Percentiles rank a stretch among this genome's conserved stretches.
Conservation (phyloP, 2,888 invertebrate species). For the Mesodorylaimus sp. region DNA sequence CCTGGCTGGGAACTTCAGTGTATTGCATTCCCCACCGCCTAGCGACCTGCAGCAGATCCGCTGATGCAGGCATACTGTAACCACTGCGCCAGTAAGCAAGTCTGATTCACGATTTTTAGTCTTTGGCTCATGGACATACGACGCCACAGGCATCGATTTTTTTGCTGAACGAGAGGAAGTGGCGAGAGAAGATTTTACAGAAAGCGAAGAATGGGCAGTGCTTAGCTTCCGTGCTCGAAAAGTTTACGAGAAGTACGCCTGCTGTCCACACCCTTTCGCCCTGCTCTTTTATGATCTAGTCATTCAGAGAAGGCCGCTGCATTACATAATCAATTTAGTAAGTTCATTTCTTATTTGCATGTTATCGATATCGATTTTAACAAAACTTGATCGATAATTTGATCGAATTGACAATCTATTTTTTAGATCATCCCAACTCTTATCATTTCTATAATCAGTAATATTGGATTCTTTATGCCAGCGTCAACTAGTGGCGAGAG, state of each 20-base stretch:
- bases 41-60: too few species aligned
- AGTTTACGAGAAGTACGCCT: conserved; percentile 17
- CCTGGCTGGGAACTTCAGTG: too few species aligned
- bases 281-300: conserved; percentile 20
- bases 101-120: too few species aligned
- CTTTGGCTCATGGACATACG: conserved; percentile 10
- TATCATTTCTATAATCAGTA: conserved; percentile 7
- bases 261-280: conserved; percentile 28
- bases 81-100: too few species aligned
- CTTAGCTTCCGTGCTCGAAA: conserved; percentile 4
- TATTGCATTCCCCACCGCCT: too few species aligned
- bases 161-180: neutral
- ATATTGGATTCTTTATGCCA: conserved; percentile 15
- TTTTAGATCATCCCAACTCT: conserved; percentile 22
- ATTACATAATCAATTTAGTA: conserved; percentile 19
- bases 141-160: conserved; percentile 8
- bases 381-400: too few species aligned
- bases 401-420: too few species aligned
- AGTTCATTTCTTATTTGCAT: too few species aligned
- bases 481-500: conserved; percentile 17
- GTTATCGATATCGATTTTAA: too few species aligned
- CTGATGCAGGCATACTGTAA: too few species aligned
- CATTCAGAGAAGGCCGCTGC: conserved; percentile 25
- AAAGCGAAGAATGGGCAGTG: conserved; percentile 27
- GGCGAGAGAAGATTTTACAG: conserved; percentile 15